Evolutionary conservation across 2,797 vertebrate species (phyloP), one percentile per base, ranked within the genome.

Genomic region (Pantherophis vulpinus): DNA sequence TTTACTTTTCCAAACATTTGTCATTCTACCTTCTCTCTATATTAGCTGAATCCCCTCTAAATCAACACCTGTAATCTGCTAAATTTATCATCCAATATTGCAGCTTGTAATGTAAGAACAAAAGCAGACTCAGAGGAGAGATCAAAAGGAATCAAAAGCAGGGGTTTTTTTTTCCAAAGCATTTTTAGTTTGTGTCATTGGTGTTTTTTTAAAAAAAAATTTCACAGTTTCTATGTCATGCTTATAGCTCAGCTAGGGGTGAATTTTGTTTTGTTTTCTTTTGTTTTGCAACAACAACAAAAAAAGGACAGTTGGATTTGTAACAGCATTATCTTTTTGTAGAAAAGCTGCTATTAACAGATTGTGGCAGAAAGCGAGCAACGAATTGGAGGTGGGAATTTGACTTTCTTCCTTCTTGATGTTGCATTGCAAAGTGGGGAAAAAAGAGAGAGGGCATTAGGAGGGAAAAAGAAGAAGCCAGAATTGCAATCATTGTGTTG

Each of bases 41-140:
- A 93, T 94, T 93, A 54, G 32, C 27, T 94, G 88, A 87, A 60
- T 0, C 0, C 18, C 79, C 79, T 89, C 94, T 3, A 94, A 95
- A 91, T 93, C 96, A 96, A 94, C 94, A 95, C 94, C 93, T 95
- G 93, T 32, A 92, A 94, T 56, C 18, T 91, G 95, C 96, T 96
- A 96, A 96, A 97, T 97, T 97, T 94, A 94, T 96, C 74, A 47
- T 47, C 74, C 74, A 83, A 25, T 25, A 83, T 47, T 83, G 37
- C 37, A 83, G 20, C 20, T 83, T 83, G 37, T 25, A 47, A 37
- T 47, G 74, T 83, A 42, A 83, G 37, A 47, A 83, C 20, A 83
- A 47, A 83, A 47, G 74, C 74, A 83, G 95, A 55, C 95, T 95
- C 94, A 3, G 1, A 42, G 91, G 87, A 83, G 89, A 86, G 61